These are phyloP conservation scores for Calameuta idolon DNA, from an alignment of 2,888 invertebrate genomes.

Conservation along the genomic window DNA sequence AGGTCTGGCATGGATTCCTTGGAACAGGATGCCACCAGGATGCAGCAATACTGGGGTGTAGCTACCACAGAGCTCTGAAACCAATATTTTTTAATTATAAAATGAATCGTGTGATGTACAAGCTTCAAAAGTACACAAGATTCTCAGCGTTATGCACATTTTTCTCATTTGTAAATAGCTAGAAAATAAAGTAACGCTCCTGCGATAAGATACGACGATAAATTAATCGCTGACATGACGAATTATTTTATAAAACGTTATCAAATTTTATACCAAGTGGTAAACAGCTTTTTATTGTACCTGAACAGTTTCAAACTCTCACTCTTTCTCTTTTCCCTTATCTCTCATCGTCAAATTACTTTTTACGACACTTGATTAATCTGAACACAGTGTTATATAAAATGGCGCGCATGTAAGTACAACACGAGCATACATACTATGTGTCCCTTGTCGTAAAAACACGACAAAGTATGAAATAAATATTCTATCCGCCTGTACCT, in stretches of 20 bases:
- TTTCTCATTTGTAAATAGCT: neutral
- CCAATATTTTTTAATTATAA: conserved; percentile 6
- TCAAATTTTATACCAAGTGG: neutral
- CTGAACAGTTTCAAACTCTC: neutral
- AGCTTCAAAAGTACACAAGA: neutral
- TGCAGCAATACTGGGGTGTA: conserved; percentile 93
- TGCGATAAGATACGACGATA: neutral
- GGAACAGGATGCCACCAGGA: conserved; percentile 82
- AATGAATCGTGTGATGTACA: neutral
- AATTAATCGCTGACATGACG: neutral
- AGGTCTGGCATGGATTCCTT: conserved; percentile 77
- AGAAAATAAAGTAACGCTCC: neutral
- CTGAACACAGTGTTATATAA: too few relatives aligned
- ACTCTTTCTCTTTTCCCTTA: neutral
- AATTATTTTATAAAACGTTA: neutral
- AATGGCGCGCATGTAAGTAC: too few relatives aligned
- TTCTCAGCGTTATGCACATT: neutral
- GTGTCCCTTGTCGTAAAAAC: too few relatives aligned
- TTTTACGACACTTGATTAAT: neutral
- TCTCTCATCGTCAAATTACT: neutral
- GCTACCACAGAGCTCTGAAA: conserved; percentile 87
- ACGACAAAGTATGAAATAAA: neutral
- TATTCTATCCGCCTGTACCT: neutral
- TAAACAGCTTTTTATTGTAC: neutral
- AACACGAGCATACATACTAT: too few relatives aligned